Conservation (phyloP, 35 echinoderm and acorn worm genomes). For the Lytechinus variegatus region DNA sequence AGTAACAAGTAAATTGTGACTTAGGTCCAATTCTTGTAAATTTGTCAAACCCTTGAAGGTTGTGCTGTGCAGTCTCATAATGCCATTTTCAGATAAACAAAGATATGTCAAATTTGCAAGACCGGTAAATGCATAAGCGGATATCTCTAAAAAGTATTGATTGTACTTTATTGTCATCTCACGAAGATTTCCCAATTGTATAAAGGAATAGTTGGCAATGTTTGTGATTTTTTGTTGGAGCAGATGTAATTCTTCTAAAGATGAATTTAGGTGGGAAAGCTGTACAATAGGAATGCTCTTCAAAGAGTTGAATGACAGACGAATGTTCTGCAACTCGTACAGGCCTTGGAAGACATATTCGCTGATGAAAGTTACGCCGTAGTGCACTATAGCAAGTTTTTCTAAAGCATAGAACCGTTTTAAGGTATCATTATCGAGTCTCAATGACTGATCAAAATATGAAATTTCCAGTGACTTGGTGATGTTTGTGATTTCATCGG, state of each 20-base stretch:
- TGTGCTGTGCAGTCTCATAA: background rate
- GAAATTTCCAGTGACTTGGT: too few species aligned
- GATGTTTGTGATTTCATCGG: too few species aligned
- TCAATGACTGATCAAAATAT: too few species aligned
- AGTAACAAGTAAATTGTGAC: background rate
- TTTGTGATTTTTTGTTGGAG: background rate
- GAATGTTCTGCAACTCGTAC: too few species aligned
- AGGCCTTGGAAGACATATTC: too few species aligned
- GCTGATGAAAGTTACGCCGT: too few species aligned
- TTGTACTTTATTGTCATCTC: background rate
- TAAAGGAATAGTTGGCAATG: background rate
- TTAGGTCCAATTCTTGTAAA: constrained; percentile 8
- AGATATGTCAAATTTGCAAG: background rate
- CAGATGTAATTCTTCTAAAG: background rate
- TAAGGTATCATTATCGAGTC: too few species aligned
- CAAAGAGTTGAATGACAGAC: too few species aligned
- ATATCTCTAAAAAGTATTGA: background rate
- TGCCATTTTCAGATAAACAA: background rate
- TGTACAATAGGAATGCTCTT: too few species aligned
- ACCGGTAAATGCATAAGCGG: background rate
- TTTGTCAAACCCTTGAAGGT: background rate
- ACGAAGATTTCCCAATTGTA: background rate
- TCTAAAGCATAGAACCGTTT: too few species aligned
- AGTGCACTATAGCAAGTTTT: too few species aligned
- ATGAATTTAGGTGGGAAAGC: background rate